phyloP scores from a whole-genome alignment of 2,113 vertebrate genomes.

The Thryonomys swinderianus region DNA sequence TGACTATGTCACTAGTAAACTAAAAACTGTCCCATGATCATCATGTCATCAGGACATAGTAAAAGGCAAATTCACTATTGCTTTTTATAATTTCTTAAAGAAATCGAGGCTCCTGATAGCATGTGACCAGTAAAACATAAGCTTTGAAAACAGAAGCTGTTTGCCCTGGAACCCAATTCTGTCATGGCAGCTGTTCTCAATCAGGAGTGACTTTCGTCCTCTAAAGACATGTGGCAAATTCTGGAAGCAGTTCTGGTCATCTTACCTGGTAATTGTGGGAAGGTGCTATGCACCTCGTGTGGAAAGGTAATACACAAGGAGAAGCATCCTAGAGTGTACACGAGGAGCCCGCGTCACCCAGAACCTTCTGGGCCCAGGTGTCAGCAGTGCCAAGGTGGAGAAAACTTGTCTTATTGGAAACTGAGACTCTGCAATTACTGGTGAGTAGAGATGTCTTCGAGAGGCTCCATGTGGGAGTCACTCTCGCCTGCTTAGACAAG shows the following conservation, averaged over 20 bases:
- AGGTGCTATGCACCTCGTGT: not conserved
- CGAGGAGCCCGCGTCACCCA: not conserved
- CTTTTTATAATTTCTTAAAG: not conserved
- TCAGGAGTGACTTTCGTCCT: not conserved
- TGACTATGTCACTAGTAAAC: not conserved
- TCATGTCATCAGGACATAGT: not conserved
- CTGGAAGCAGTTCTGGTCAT: not conserved
- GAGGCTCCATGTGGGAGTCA: conserved; percentile 17
- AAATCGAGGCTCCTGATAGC: not conserved
- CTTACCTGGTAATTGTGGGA: accelerated
- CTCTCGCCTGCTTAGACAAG: conserved; percentile 42
- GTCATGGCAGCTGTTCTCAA: not conserved
- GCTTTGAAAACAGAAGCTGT: not conserved
- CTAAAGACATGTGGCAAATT: not conserved
- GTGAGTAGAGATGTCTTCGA: not conserved
- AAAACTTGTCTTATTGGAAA: conserved; percentile 12
- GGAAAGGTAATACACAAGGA: not conserved
- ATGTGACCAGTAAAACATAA: not conserved
- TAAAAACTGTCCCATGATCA: not conserved
- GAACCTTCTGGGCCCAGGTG: not conserved
- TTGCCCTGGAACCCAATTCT: not conserved
- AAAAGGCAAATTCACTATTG: not conserved
- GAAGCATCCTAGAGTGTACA: not conserved
- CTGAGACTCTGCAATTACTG: not conserved
- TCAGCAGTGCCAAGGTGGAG: not conserved